Base-by-base conservation (phyloP, 2,888 invertebrate species). In the Acrobasis suavella region DNA sequence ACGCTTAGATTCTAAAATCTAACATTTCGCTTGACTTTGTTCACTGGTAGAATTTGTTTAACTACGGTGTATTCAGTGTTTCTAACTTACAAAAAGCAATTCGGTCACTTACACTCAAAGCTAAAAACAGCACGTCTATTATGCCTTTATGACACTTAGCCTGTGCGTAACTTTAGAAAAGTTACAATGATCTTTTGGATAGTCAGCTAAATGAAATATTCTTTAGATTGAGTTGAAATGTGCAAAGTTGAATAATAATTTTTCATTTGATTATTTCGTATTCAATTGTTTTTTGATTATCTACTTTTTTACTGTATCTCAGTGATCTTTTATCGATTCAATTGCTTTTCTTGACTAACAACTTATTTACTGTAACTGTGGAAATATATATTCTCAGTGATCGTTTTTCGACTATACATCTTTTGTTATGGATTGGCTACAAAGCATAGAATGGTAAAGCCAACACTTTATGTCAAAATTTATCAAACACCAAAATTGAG, bases 341-440 rank as follows among this genome's bases (percentile, higher is more conserved):
- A 46, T 46, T 39, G 14, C n/a, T 10, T 46, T 46, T 46, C 46
- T 46, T 46, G 46, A 14, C 6, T 14, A 46, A n/a, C 46, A 17
- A 42, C 52, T 22, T 22, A 22, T 22, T 22, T 2, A 1, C 3
- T 22, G 22, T 22, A 22, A 61, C 50, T 42, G 46, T 46, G 46
- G 32, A 54, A 59, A 46, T 56, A 60, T 46, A 58, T 39, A 62
- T 17, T 32, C 17, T 32, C 7, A 32, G 32, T 7, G 32, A 7
- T 32, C 32, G 32, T 32, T 32, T 32, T 32, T 32, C 32, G 32
- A 32, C 5, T 32, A 8, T 32, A 2, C 32, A 32, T 22, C 3
- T 32, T 32, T 32, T 32, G 32, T 32, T 32, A 32, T 32, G 32
- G 2, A 5, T 32, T 22, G 22, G 22, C 22, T 22, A 22, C 22